Percentiles rank a stretch among this genome's conserved stretches.
Evolutionary conservation across 2,888 invertebrate species (phyloP).

Genomic region (Drosophila histrio): DNA sequence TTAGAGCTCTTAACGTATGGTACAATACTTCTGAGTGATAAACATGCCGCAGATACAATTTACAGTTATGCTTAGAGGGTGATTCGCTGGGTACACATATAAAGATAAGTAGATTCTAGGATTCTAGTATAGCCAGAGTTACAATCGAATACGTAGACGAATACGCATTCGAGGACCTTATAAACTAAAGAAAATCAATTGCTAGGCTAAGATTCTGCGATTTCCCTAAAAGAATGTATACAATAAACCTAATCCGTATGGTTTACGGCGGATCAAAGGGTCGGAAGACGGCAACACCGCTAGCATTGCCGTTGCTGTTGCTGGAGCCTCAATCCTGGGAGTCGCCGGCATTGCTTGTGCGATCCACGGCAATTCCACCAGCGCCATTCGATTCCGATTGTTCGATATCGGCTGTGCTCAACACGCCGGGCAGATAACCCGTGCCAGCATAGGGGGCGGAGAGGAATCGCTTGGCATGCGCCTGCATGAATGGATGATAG

Average conservation of each 20-base stretch:
- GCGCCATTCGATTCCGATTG: slow-evolving; percentile 84
- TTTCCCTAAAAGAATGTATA: slow-evolving; percentile 43
- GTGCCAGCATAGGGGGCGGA: slow-evolving; percentile 93
- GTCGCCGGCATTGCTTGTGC: slow-evolving; percentile 83
- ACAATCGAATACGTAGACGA: slow-evolving; percentile 8
- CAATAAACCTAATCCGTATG: slow-evolving; percentile 12
- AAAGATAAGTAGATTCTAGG: slow-evolving; percentile 8
- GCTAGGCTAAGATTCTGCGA: slow-evolving; percentile 28
- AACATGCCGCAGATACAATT: slow-evolving; percentile 31
- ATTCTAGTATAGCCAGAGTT: slow-evolving; percentile 20
- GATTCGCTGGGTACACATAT: slow-evolving; percentile 19
- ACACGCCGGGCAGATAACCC: slow-evolving; percentile 92
- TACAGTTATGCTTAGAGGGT: slow-evolving; percentile 28
- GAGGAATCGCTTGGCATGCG: slow-evolving; percentile 90
- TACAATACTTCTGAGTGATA: slow-evolving; percentile 53
- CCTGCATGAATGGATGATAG: slow-evolving; percentile 85
- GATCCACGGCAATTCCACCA: slow-evolving; percentile 82
- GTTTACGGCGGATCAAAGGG: slow-evolving; percentile 58
- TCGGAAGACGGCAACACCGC: slow-evolving; percentile 66
- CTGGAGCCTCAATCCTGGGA: slow-evolving; percentile 83
- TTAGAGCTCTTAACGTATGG: slow-evolving; percentile 61
- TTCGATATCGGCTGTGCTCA: slow-evolving; percentile 84
- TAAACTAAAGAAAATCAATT: slow-evolving; percentile 37
- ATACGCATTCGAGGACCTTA: slow-evolving; percentile 15
- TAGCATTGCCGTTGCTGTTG: slow-evolving; percentile 45